Conservation (phyloP, 2,113 vertebrate species). For the Amphiprion ocellaris region DNA sequence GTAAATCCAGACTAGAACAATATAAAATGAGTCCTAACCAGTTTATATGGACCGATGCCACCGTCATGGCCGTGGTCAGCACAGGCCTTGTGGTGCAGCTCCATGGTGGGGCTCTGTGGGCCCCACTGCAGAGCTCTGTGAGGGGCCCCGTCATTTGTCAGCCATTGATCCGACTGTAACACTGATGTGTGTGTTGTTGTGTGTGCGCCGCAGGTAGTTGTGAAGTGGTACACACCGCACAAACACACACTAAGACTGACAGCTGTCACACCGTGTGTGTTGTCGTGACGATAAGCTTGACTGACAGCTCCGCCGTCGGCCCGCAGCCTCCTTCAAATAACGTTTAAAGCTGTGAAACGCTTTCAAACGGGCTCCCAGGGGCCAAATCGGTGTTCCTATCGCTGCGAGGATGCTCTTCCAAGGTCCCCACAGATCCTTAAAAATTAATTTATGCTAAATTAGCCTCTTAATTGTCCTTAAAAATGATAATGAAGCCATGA, state of each 20-base stretch:
- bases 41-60: conserved; percentile 91
- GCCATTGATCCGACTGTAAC: conserved; percentile 87
- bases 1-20: too few relatives aligned
- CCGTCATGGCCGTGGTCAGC: conserved; percentile 95
- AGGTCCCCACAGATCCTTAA: background rate
- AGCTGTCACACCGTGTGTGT: conserved; percentile 56
- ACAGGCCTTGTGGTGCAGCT: conserved; percentile 80
- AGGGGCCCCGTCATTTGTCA: conserved; percentile 84
- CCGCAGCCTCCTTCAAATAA: conserved; percentile 47
- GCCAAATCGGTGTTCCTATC: background rate
- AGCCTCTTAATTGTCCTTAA: background rate
- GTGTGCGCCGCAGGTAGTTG: conserved; percentile 5
- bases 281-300: conserved; percentile 59
- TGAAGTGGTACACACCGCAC: conserved; percentile 18
- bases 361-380: conserved; percentile 52
- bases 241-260: conserved; percentile 52
- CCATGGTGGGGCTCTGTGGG: background rate
- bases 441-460: background rate
- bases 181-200: conserved; percentile 75
- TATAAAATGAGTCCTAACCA: conserved; percentile 92
- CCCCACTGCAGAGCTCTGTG: conserved; percentile 55
- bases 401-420: background rate
- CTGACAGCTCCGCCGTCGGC: conserved; percentile 56
- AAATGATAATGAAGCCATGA: conserved; percentile 8
- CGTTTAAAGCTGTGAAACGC: conserved; percentile 76